These are phyloP conservation scores for Drosophila asahinai DNA, from an alignment of 1,140 invertebrate genomes.

Conservation along the genomic window DNA sequence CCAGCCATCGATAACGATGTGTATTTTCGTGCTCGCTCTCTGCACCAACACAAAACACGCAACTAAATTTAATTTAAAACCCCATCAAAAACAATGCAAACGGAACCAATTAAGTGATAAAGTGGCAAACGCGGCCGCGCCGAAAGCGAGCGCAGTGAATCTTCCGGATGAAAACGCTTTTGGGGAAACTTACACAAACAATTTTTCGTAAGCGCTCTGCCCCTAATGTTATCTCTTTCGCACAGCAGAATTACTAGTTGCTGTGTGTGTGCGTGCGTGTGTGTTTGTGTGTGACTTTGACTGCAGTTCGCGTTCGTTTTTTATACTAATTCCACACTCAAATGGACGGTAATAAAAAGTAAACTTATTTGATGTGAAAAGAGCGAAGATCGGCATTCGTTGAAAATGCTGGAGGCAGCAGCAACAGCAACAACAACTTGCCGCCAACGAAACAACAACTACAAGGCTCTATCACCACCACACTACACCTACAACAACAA, in stretches of 20 bases:
- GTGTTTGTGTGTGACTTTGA: constrained; percentile 69
- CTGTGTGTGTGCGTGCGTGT: constrained; percentile 67
- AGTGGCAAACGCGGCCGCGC: constrained; percentile 32
- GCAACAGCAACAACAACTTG: constrained; percentile 23
- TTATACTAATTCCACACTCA: constrained; percentile 37
- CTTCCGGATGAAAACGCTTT: constrained; percentile 61
- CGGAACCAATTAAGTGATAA: constrained; percentile 31
- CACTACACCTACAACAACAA: constrained; percentile 45
- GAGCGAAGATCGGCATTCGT: constrained; percentile 24
- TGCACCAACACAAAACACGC: constrained; percentile 54
- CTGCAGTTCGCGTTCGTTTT: constrained; percentile 72
- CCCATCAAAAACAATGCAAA: constrained; percentile 42
- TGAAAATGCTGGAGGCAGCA: constrained; percentile 29
- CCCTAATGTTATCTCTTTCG: constrained; percentile 59
- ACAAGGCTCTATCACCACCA: constrained; percentile 45
- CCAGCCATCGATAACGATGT: constrained; percentile 25
- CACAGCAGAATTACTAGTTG: constrained; percentile 78
- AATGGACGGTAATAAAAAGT: constrained; percentile 41
- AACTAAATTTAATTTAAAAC: constrained; percentile 50
- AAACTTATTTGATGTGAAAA: constrained; percentile 42
- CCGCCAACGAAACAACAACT: constrained; percentile 43
- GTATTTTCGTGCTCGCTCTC: constrained; percentile 49
- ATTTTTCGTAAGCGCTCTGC: constrained; percentile 75
- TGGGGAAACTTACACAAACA: constrained; percentile 44
- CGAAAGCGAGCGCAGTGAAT: constrained; percentile 53